A percentile compares a stretch with the other conserved stretches of the same genome.
Conservation (phyloP, 2,888 invertebrate genomes). For the Drosophila phalerata region DNA sequence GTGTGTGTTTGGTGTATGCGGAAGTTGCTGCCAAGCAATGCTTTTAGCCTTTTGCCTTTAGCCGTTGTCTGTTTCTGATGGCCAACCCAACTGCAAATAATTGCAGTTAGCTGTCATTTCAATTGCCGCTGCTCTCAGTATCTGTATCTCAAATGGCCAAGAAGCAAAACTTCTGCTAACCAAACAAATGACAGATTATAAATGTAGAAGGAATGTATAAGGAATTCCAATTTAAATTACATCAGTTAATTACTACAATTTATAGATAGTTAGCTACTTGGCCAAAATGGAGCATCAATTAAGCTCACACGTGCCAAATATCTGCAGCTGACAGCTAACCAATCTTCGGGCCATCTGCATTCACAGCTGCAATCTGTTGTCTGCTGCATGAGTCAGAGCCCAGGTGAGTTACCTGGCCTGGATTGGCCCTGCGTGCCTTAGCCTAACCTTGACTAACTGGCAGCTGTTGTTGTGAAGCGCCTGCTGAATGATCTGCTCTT, state of each 20-base stretch:
- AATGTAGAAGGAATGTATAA: neutral
- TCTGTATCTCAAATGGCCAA: slow-evolving; percentile 2
- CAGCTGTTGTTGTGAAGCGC: slow-evolving; percentile 52
- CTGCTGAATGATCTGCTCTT: slow-evolving; percentile 54
- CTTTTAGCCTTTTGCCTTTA: slow-evolving; percentile 20
- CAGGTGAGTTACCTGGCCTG: slow-evolving; percentile 13
- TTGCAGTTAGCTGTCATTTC: slow-evolving; percentile 66
- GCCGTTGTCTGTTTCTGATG: slow-evolving; percentile 78
- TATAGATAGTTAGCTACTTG: neutral
- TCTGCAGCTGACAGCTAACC: slow-evolving; percentile 16
- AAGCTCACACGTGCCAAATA: slow-evolving; percentile 14
- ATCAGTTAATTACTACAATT: neutral
- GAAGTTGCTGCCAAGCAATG: slow-evolving; percentile 52
- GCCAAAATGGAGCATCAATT: slow-evolving; percentile 1
- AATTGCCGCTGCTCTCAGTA: slow-evolving; percentile 6
- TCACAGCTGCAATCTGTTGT: slow-evolving; percentile 39
- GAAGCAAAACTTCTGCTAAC: slow-evolving; percentile 9
- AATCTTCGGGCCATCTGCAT: slow-evolving; percentile 38
- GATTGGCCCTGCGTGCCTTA: slow-evolving; percentile 27
- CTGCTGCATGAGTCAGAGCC: slow-evolving; percentile 23
- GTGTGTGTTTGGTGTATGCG: slow-evolving; percentile 21
- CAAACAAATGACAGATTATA: slow-evolving; percentile 2
- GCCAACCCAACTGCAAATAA: slow-evolving; percentile 76
- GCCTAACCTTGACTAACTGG: slow-evolving; percentile 52
- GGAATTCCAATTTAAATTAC: neutral